Percentiles rank a stretch among this genome's conserved stretches.
Conservation (phyloP, 2,113 vertebrate species). For the Callithrix jacchus region DNA sequence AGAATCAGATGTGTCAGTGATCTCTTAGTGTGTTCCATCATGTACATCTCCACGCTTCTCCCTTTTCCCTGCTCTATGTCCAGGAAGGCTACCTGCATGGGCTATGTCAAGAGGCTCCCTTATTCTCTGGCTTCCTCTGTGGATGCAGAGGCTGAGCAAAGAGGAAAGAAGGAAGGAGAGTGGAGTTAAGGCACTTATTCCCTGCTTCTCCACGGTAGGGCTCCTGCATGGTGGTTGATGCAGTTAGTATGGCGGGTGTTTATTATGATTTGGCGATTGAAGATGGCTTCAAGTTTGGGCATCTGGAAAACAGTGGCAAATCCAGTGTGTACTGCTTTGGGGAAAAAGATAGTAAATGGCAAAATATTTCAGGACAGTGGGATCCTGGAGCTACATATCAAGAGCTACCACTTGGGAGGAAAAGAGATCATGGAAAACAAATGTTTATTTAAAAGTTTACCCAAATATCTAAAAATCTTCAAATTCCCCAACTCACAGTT, state of each 20-base stretch:
- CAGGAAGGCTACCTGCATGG: neutral
- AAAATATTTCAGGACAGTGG: neutral
- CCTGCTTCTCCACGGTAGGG: neutral
- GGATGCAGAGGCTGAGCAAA: neutral
- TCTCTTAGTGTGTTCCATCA: neutral
- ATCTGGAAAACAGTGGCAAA: neutral
- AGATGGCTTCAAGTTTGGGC: neutral
- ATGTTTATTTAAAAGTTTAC: neutral
- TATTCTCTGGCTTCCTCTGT: neutral
- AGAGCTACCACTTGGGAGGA: neutral
- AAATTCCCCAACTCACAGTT: too few species aligned
- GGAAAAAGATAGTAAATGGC: neutral
- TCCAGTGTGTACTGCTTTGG: neutral
- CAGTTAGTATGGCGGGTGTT: too few species aligned
- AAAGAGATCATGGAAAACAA: neutral
- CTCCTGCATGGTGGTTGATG: neutral
- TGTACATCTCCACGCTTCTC: neutral
- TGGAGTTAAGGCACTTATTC: neutral
- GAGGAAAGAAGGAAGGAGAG: neutral
- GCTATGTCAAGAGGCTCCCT: neutral
- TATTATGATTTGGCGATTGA: neutral
- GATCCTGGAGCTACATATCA: neutral
- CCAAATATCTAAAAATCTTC: neutral
- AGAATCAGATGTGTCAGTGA: too few species aligned
- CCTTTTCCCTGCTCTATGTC: neutral